phyloP scores from a whole-genome alignment of 2,888 invertebrate genomes.

The Ectemnius continuus region DNA sequence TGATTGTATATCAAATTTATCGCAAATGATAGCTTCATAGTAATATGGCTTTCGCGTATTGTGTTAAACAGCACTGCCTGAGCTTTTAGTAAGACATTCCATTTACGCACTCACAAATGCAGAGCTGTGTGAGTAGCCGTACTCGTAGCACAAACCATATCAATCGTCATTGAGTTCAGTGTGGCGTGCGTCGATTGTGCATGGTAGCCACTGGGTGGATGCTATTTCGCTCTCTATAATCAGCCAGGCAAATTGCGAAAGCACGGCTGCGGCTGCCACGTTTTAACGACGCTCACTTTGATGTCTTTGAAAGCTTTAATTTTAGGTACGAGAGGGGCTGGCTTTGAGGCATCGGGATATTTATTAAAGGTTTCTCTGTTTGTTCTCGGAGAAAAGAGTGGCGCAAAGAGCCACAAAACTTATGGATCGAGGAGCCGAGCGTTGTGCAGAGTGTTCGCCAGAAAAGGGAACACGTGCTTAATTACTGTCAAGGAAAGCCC shows the following conservation, averaged over 20 bases:
- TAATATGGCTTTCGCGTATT: slow-evolving; percentile 3
- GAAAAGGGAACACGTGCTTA: slow-evolving; percentile 31
- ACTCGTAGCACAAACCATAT: no score
- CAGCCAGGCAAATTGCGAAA: not conserved
- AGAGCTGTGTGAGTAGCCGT: no score
- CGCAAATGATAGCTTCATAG: no score
- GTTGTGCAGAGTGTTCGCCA: not conserved
- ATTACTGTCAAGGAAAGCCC: slow-evolving; percentile 39
- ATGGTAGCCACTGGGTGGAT: no score
- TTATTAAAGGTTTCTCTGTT: slow-evolving; percentile 3
- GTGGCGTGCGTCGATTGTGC: no score
- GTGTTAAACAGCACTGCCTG: slow-evolving; percentile 67
- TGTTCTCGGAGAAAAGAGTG: not conserved
- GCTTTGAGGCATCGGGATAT: not conserved
- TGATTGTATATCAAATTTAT: no score
- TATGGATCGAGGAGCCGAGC: slow-evolving; percentile 11
- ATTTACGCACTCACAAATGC: not conserved
- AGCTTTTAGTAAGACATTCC: slow-evolving; percentile 69
- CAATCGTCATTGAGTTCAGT: no score
- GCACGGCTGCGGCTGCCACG: not conserved
- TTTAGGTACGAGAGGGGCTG: not conserved
- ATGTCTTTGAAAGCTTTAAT: slow-evolving; percentile 5
- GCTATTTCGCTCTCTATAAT: no score
- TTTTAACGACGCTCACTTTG: not conserved
- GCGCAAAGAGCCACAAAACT: slow-evolving; percentile 4